phyloP scores from a whole-genome alignment of 2,113 vertebrate species.

The Gambusia holbrooki region DNA sequence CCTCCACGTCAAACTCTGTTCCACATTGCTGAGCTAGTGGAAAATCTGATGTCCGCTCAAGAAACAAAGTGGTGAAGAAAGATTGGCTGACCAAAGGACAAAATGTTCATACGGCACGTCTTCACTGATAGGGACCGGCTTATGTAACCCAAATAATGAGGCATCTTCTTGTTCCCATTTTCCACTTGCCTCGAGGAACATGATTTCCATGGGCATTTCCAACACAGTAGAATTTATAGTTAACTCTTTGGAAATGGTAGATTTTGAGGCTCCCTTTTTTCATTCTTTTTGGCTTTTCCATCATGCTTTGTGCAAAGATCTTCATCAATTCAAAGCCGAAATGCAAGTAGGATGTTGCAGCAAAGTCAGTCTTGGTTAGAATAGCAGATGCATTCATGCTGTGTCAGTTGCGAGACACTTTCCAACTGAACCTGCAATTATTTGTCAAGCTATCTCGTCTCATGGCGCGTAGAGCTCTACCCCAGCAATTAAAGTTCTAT shows the following conservation, averaged over 20 bases:
- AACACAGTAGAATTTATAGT: conserved; percentile 44
- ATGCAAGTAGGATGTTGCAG: conserved; percentile 48
- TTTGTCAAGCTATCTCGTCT: conserved; percentile 73
- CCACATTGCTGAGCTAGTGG: conserved; percentile 81
- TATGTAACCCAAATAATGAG: conserved; percentile 57
- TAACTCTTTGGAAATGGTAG: conserved; percentile 51
- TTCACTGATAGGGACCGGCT: conserved; percentile 64
- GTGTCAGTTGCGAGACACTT: conserved; percentile 55
- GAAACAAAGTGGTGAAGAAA: conserved; percentile 64
- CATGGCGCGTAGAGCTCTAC: conserved; percentile 54
- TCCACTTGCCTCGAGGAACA: conserved; percentile 60
- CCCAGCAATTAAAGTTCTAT: conserved; percentile 76
- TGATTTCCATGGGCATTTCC: conserved; percentile 54
- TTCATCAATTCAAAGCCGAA: conserved; percentile 47
- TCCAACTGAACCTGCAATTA: conserved; percentile 73
- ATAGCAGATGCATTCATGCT: conserved; percentile 44
- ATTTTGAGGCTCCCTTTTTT: conserved; percentile 34
- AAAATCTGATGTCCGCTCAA: conserved; percentile 70
- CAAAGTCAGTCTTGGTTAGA: conserved; percentile 41
- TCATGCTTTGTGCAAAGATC: conserved; percentile 44
- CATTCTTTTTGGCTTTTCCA: conserved; percentile 32
- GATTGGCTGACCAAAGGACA: conserved; percentile 77
- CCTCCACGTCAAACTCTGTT: conserved; percentile 41
- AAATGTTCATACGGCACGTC: conserved; percentile 70
- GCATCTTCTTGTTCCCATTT: conserved; percentile 57